Evolutionary conservation across 2,113 vertebrate genomes (phyloP), one percentile per base, ranked within the genome.

Genomic region (Colossoma macropomum): DNA sequence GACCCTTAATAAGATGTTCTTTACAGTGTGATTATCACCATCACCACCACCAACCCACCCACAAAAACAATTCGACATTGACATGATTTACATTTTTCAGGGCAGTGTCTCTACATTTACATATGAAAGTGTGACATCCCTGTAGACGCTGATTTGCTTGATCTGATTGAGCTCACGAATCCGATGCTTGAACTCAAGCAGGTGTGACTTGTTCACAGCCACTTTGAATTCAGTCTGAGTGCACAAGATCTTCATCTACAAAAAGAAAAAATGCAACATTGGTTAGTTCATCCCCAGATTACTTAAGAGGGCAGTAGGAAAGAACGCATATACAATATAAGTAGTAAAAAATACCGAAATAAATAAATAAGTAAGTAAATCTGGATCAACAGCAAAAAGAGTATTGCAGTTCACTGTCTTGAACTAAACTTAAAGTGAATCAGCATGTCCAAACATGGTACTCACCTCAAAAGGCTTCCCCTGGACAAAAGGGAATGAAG

Each of bases 401-500:
- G 8, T 23, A 30, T n/a, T n/a, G n/a, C n/a, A n/a, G n/a, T n/a
- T n/a, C 41, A 10, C 41, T 45, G 10, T 45, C 4, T 45, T 45
- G 41, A 45, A 6, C 41, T 10, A 45, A 10, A 6, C 10, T 45
- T 45, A n/a, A n/a, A n/a, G 41, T 52, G 50, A 52, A 17, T 41
- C 54, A 56, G 11, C 12, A 59, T 60, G 13, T 72, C 5, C 23
- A 77, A n/a, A 11, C 34, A 19, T 9, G 30, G 48, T 41, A 52
- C 85, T 87, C 66, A 91, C 90, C 87, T 91, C 85, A 81, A 91
- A 91, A 17, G 85, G 52, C 75, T 88, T 56, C 23, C 89, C 90
- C 11, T 8, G 38, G 32, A 16, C 34, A 54, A 91, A 89, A 52
- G 90, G 89, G 66, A 85, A 86, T 25, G 66, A 16, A n/a, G 45